phyloP scores from a whole-genome alignment of 23 tunicate species.

The Styela clava region DNA sequence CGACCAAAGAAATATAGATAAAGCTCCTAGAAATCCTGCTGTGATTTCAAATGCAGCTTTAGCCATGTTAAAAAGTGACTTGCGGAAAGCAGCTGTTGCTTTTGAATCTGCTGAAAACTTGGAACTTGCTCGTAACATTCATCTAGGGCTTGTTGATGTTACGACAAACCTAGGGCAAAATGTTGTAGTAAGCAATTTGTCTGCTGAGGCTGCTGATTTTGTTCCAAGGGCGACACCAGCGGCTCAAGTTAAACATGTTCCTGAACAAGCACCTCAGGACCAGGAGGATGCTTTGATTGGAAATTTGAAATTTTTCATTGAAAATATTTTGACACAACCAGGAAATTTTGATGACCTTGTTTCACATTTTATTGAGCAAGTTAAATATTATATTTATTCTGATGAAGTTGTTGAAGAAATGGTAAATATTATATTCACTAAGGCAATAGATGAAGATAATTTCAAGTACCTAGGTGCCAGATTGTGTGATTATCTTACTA shows the following conservation, averaged over 20 bases:
- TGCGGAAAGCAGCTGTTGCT: constrained; percentile 48
- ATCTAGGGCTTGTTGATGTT: constrained; percentile 32
- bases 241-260: not conserved
- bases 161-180: not conserved
- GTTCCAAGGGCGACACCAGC: constrained; percentile 1
- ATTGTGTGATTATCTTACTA: constrained; percentile 49
- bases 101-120: constrained; percentile 48
- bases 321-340: not conserved
- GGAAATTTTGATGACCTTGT: constrained; percentile 17
- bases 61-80: constrained; percentile 12
- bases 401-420: constrained; percentile 18
- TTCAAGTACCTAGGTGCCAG: constrained; percentile 67
- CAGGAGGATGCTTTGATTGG: not conserved
- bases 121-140: constrained; percentile 36
- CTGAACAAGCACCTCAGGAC: constrained; percentile 9
- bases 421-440: constrained; percentile 12
- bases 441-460: constrained; percentile 31
- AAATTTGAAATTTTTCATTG: not conserved
- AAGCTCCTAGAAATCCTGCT: not conserved
- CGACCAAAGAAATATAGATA: not conserved
- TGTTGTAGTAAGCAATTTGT: constrained; percentile 22
- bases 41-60: not conserved
- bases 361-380: not conserved
- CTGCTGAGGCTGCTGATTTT: constrained; percentile 13
- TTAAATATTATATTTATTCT: not conserved